Conservation (phyloP, 2,888 invertebrate genomes). For the Trichopria drosophilae region DNA sequence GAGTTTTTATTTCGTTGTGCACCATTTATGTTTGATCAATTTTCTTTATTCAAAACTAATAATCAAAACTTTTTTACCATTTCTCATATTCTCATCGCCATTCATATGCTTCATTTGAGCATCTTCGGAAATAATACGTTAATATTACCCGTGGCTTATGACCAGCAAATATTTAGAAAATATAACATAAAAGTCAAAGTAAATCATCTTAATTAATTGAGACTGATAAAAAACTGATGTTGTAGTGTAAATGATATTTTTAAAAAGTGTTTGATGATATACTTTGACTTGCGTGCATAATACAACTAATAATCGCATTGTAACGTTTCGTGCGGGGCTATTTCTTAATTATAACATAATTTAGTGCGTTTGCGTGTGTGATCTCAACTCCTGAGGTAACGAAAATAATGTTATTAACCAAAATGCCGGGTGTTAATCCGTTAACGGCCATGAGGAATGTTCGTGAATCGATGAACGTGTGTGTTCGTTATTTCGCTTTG, state of each 20-base stretch:
- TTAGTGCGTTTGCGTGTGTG: slow-evolving; percentile 49
- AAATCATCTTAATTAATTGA: slow-evolving; percentile 16
- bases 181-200: too few relatives aligned
- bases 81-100: slow-evolving; percentile 35
- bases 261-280: slow-evolving; percentile 8
- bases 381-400: slow-evolving; percentile 59
- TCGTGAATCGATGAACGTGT: slow-evolving; percentile 41
- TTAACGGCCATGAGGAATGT: slow-evolving; percentile 33
- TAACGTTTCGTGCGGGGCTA: slow-evolving; percentile 15
- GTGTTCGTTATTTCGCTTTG: slow-evolving; percentile 43
- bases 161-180: too few relatives aligned
- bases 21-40: not conserved
- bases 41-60: too few relatives aligned
- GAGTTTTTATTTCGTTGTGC: too few relatives aligned
- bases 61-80: too few relatives aligned
- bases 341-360: slow-evolving; percentile 37
- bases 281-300: not conserved
- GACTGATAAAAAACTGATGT: slow-evolving; percentile 3
- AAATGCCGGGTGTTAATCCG: slow-evolving; percentile 38
- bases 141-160: too few relatives aligned
- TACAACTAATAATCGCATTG: slow-evolving; percentile 27
- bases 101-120: slow-evolving; percentile 45
- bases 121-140: too few relatives aligned
- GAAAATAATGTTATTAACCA: slow-evolving; percentile 48
- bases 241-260: slow-evolving; percentile 1